Base-by-base conservation (phyloP, 2,113 vertebrate species). In the Serinus canaria region DNA sequence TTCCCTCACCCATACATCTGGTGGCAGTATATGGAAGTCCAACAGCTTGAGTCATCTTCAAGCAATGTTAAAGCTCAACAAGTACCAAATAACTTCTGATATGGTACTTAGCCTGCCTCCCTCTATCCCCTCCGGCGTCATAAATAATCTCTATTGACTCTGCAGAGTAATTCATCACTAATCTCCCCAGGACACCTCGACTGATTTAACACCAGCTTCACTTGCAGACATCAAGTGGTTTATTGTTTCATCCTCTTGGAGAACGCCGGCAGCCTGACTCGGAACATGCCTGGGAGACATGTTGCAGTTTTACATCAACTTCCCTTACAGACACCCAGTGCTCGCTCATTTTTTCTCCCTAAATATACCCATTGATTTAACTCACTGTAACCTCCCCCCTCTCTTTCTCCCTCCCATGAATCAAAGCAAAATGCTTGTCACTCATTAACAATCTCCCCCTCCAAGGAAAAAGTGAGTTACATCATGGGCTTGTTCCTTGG, bases 141-240 rank as follows among this genome's bases (percentile, higher is more conserved):
- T 96, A 96, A 97, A 97, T 94, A 95, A 94, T 95, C 92, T 94
- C 95, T 95, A 95, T 94, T 97, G 96, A 97, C 95, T 96, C 92
- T 89, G 73, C 74, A 93, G 70, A 89, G 89, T 85, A 82, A 97
- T 96, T 95, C 83, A 96, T 97, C 94, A 91, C 80, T 83, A 83
- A 92, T 80, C 96, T 96, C 94, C 84, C 88, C 86, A 95, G 88
- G 96, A 96, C 90, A 97, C 95, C 94, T 95, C 64, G 4, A 68
- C 67, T 97, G 95, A 97, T 96, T 97, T 96, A 97, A 97, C 85
- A 91, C 58, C 94, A 96, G 94, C 79, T 95, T 96, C 92, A 75
- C 85, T 95, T 78, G 85, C 75, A 96, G 92, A 96, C 90, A 93
- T 97, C 83, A 97, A 97, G 86, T 83, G 80, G 80, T 91, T 97